Evolutionary conservation across 2,797 vertebrate genomes (phyloP).

Genomic region (Lemur catta): DNA sequence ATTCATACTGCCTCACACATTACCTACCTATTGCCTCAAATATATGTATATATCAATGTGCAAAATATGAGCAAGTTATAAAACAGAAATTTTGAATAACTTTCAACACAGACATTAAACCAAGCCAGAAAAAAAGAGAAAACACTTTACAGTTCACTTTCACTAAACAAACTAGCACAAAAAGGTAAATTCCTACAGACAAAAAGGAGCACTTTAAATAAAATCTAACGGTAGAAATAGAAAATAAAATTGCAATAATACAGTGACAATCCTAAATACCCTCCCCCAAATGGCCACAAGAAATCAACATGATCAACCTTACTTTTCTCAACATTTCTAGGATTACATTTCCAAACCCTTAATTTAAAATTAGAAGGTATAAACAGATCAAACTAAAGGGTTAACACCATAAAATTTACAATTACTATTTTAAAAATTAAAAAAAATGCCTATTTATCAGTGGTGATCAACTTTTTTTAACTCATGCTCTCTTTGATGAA

Average conservation of each 20-base stretch:
- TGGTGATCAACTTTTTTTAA: neutral
- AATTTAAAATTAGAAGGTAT: neutral
- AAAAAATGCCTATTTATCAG: neutral
- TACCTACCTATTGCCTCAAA: neutral
- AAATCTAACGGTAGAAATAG: neutral
- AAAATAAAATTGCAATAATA: neutral
- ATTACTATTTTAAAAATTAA: neutral
- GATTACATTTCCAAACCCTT: neutral
- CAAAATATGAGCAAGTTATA: neutral
- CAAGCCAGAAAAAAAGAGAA: neutral
- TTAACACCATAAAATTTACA: neutral
- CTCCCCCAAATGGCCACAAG: neutral
- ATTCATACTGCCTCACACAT: neutral
- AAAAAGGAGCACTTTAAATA: neutral
- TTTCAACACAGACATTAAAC: neutral
- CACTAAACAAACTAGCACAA: neutral
- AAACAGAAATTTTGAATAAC: neutral
- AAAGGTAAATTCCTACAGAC: neutral
- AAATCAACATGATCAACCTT: neutral
- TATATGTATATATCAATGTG: neutral
- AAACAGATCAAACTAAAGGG: neutral
- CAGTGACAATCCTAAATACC: neutral
- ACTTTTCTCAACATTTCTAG: neutral
- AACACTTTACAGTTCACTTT: constrained; percentile 2
- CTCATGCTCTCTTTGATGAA: neutral